Conservation (phyloP, 2,888 invertebrate species). For the Toxonevra muliebris region DNA sequence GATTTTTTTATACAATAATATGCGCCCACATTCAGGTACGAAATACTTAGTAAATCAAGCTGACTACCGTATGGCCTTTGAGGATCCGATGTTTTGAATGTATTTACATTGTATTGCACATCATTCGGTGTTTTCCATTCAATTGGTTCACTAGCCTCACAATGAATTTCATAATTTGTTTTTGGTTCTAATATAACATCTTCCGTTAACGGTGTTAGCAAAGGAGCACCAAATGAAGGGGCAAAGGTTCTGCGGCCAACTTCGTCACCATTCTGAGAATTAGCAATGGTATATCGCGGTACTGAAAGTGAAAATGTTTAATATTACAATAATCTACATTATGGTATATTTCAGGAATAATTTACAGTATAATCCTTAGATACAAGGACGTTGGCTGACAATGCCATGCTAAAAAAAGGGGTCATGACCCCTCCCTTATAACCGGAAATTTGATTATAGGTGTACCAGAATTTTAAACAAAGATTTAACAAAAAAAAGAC, state of each 20-base stretch:
- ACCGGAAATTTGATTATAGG: too few species aligned
- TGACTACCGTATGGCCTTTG: slow-evolving; percentile 63
- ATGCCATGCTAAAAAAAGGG: too few species aligned
- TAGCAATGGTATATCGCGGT: slow-evolving; percentile 49
- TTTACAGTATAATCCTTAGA: too few species aligned
- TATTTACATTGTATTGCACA: slow-evolving; percentile 23
- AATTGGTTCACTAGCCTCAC: slow-evolving; percentile 64
- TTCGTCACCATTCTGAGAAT: slow-evolving; percentile 39
- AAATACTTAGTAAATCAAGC: slow-evolving; percentile 66
- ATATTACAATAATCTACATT: background rate
- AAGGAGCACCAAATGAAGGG: slow-evolving; percentile 56
- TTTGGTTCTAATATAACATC: slow-evolving; percentile 58
- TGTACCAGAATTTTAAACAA: too few species aligned
- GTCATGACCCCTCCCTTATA: too few species aligned
- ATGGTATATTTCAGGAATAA: too few species aligned
- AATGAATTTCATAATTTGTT: slow-evolving; percentile 63
- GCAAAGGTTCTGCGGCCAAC: slow-evolving; percentile 51
- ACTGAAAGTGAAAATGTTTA: slow-evolving; percentile 43
- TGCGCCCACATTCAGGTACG: slow-evolving; percentile 67
- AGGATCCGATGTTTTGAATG: slow-evolving; percentile 44
- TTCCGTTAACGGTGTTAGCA: slow-evolving; percentile 58
- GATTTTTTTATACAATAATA: slow-evolving; percentile 68
- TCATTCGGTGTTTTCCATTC: slow-evolving; percentile 57
- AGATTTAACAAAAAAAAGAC: too few species aligned
- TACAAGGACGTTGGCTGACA: too few species aligned